Evolutionary conservation across 2,113 vertebrate species (phyloP), one percentile per base, ranked within the genome.

Genomic region (Saguinus midas): DNA sequence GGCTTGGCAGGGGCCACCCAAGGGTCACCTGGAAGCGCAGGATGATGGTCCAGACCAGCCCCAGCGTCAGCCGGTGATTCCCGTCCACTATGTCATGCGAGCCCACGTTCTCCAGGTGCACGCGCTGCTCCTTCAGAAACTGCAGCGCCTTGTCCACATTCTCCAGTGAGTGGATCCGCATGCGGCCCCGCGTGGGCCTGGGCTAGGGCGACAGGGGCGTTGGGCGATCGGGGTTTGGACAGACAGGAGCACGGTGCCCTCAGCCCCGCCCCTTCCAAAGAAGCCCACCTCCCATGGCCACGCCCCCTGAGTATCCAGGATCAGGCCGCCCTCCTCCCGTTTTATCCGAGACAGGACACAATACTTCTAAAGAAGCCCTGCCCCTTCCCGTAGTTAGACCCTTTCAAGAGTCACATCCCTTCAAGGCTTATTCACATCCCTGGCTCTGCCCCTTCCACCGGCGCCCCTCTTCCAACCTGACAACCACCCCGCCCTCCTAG

Each of bases 1-100:
- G 61, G 20, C 29, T 11, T 21, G 66, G 55, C 35, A 25, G 55
- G 45, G 61, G 18, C 76, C 40, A 13, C 43, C 16, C 29, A 32
- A 32, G 17, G 3, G 8, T 88, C 97, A 99, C 99, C 99, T 99
- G 99, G 98, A 99, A 99, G 93, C 99, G 99, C 1, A 99, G 99
- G 96, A 99, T 99, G 98, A 99, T 99, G 96, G 99, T 99, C 99
- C 99, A 99, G 97, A 99, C 99, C 78, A 99, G 99, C 83, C 99
- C 99, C 16, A 99, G 98, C 0, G 99, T 99, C 85, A 99, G 99
- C 29, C 99, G 99, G 95, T 99, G 99, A 98, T 99, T 99, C 52
- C 99, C 99, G 0, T 99, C 99, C 58, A 99, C 99, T 0, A 99
- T 99, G 98, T 99, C 99, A 1, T 99, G 99, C 0, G 99, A 99